A percentile compares a stretch with the other conserved stretches of the same genome.
phyloP scores from a whole-genome alignment of 1,140 invertebrate species.

The Zaprionus tsacasi region DNA sequence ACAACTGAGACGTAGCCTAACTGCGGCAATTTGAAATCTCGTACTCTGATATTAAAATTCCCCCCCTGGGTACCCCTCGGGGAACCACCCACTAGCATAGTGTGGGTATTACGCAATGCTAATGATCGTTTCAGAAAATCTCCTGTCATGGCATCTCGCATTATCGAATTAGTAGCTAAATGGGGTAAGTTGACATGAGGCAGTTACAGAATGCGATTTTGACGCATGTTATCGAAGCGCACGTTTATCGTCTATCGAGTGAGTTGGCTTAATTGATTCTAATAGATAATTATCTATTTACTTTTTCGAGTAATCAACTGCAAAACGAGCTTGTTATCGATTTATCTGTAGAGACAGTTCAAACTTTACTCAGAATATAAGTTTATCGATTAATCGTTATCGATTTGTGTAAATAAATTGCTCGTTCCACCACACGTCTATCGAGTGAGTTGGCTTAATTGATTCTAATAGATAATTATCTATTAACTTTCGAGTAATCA shows the following conservation, averaged over 20 bases:
- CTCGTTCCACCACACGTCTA: too few relatives aligned
- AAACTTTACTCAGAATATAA: too few relatives aligned
- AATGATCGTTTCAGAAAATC: neutral
- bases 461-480: neutral
- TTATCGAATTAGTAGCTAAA: slow-evolving; percentile 45
- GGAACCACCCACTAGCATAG: neutral
- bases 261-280: neutral
- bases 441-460: neutral
- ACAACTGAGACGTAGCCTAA: slow-evolving; percentile 9
- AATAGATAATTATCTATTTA: neutral
- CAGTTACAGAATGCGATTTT: neutral
- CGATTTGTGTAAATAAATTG: too few relatives aligned
- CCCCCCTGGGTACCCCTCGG: neutral
- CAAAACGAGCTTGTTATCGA: too few relatives aligned
- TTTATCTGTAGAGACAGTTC: too few relatives aligned
- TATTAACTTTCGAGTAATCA: neutral
- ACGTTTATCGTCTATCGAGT: neutral
- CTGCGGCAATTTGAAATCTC: slow-evolving; percentile 1
- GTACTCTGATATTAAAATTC: neutral
- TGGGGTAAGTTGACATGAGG: slow-evolving; percentile 4
- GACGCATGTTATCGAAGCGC: neutral
- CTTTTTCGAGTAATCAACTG: neutral
- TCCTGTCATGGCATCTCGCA: neutral
- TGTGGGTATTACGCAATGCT: slow-evolving; percentile 2
- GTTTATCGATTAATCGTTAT: neutral